Evolutionary conservation across 2,888 invertebrate genomes (phyloP), one percentile per base, ranked within the genome.

Genomic region (Drosophila birchii): DNA sequence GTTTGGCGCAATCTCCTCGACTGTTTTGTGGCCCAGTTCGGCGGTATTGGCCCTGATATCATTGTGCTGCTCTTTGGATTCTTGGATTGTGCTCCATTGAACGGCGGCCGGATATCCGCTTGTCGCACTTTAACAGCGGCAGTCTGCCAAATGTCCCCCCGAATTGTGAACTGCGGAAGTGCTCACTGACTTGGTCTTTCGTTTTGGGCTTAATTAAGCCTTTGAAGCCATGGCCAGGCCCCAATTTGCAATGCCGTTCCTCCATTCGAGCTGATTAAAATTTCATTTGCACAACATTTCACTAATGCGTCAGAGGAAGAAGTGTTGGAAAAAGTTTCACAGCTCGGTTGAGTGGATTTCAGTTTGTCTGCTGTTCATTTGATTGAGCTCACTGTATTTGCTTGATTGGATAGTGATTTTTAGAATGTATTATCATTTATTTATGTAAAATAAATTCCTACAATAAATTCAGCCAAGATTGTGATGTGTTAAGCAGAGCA

Each of bases 91-190:
- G 71, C 73, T 60, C 69, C 76, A 73, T 85, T 75, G 88, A 85
- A 78, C 71, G 71, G 68, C 75, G 71, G 75, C 54, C 81, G 86
- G 86, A 86, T 75, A 82, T 86, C 88, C 86, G 78, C 45, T 79
- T 82, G 76, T 78, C 82, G 76, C 84, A 78, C 82, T 86, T 86
- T 70, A 80, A 73, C 57, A 72, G 64, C 60, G 56, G 23, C 64
- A 55, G 55, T 39, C 71, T 38, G 58, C 67, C 71, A 51, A 71
- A 41, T 53, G 56, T 57, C n/a, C 23, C 56, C 45, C 49, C 69
- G 39, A 44, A 59, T 70, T 63, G 38, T 47, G 20, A 45, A 47
- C 41, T 38, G 56, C 74, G 73, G 59, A 74, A 74, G 56, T 73
- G 51, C 34, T 58, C 68, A 70, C 69, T 63, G 63, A 53, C 59